Base-by-base conservation (phyloP, 1,140 invertebrate genomes). In the Cotesia vestalis region DNA sequence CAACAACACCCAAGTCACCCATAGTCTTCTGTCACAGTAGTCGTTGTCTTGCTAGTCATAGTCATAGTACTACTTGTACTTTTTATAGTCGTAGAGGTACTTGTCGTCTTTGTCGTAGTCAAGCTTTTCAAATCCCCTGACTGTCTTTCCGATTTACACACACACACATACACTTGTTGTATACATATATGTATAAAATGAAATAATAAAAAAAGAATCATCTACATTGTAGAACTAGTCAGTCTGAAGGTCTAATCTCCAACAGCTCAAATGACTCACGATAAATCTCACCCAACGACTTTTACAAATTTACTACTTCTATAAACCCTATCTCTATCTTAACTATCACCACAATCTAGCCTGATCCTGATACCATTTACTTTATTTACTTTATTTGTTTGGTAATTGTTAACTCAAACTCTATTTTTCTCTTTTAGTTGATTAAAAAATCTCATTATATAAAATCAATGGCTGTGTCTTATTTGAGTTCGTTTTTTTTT, bases 241-340 rank as follows among this genome's bases (percentile, higher is more conserved):
- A 61, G 59, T 51, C 71, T 35, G 36, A n/a, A 55, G 55, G 63
- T 80, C 80, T 83, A 82, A 83, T 84, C 80, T 77, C 46, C 76
- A 79, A 85, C 79, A 81, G 77, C 72, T 68, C 61, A 14, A 53
- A 59, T 52, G 71, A 55, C 72, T 55, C 27, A 57, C 73, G 71
- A 78, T 82, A 80, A 82, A 83, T 84, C 81, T 81, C 77, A 74
- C 76, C 73, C 76, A 73, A 81, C 69, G 46, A 71, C 69, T 71
- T 66, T 35, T 67, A 34, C 40, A 70, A 75, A 46, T 57, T 62
- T 62, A 59, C 59, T 61, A 46, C 36, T 36, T 17, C 69, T 35
- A 64, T 73, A 70, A 59, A 76, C 63, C 69, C 66, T 76, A 70
- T 38, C 81, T 81, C 79, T 77, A 77, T 75, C 69, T 78, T 69